Base-by-base conservation (phyloP, 2,797 vertebrate genomes). In the Tangara arthus region DNA sequence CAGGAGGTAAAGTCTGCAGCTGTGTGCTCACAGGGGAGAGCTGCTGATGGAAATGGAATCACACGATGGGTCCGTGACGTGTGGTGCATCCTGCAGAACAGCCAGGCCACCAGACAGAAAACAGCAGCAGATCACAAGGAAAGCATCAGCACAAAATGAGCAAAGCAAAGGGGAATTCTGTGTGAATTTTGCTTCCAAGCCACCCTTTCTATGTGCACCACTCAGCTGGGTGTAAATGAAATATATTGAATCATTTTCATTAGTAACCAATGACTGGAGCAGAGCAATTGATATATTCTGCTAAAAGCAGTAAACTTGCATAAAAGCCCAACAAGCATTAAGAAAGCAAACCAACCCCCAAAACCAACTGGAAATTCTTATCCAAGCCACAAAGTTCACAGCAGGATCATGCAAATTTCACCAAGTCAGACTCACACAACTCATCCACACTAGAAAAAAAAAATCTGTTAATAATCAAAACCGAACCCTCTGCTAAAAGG, bases 61-160 rank as follows among this genome's bases (percentile, higher is more conserved):
- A 20, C 56, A 23, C 82, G 26, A 0, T 0, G 17, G 13, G 37
- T 6, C 5, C 6, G 2, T 13, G 57, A 70, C 1, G 1, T 15
- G 34, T 12, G 39, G 16, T 6, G 53, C 72, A 44, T 41, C 79
- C 14, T 15, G 52, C 44, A 59, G 32, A 86, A 35, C 42, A 83
- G 65, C 37, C 84, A 83, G 73, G 18, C 82, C 68, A 18, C 4
- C 15, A 78, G 90, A 50, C 30, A 64, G 32, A 46, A 56, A 78
- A 55, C 0, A 83, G 79, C 82, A 83, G 57, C 42, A 80, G 34
- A 68, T 39, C 60, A 68, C 81, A n/a, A 32, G 53, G 72, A 75
- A 44, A 81, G 64, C 15, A 3, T 19, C 71, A 71, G 75, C 34
- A 7, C 5, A 6, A 69, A 83, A 88, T 26, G n/a, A 81, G 79